A percentile compares a stretch with the other conserved stretches of the same genome.
phyloP scores from a whole-genome alignment of 2,888 invertebrate genomes.

The Sisyra nigra region DNA sequence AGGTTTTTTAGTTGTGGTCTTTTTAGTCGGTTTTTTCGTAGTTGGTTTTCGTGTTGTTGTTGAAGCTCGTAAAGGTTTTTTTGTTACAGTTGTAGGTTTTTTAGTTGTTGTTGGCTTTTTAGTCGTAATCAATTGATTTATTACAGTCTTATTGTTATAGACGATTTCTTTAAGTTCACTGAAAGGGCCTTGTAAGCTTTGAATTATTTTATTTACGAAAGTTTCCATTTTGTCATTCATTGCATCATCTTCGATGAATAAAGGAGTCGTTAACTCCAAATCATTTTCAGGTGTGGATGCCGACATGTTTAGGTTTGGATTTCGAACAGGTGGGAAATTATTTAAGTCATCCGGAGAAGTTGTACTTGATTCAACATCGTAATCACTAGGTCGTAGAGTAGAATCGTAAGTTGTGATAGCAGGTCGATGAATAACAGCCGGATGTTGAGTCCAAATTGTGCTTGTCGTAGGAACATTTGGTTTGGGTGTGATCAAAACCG shows the following conservation, averaged over 20 bases:
- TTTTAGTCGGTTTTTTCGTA: constrained; percentile 16
- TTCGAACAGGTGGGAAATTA: constrained; percentile 74
- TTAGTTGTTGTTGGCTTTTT: constrained; percentile 15
- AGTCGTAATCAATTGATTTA: constrained; percentile 15
- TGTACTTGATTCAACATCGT: constrained; percentile 17
- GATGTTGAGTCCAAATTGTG: constrained; percentile 15
- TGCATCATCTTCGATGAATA: constrained; percentile 58
- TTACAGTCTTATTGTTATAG: constrained; percentile 31
- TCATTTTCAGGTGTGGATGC: constrained; percentile 34
- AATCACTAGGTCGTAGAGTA: constrained; percentile 10
- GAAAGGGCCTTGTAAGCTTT: constrained; percentile 69
- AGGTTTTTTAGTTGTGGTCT: constrained; percentile 18
- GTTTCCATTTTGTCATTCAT: constrained; percentile 65
- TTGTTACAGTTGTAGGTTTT: constrained; percentile 20
- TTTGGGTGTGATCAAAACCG: constrained; percentile 52
- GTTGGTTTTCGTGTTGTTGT: constrained; percentile 22
- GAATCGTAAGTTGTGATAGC: neutral
- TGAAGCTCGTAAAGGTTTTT: constrained; percentile 14
- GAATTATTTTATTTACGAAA: constrained; percentile 70
- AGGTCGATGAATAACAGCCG: constrained; percentile 6
- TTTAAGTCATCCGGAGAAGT: constrained; percentile 41
- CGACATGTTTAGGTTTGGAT: constrained; percentile 64
- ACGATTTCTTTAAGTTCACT: constrained; percentile 66
- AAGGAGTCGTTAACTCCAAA: constrained; percentile 57
- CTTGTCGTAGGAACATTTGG: constrained; percentile 19